Conservation (phyloP, 2,797 vertebrate genomes). For the Rhinichthys osculus region DNA sequence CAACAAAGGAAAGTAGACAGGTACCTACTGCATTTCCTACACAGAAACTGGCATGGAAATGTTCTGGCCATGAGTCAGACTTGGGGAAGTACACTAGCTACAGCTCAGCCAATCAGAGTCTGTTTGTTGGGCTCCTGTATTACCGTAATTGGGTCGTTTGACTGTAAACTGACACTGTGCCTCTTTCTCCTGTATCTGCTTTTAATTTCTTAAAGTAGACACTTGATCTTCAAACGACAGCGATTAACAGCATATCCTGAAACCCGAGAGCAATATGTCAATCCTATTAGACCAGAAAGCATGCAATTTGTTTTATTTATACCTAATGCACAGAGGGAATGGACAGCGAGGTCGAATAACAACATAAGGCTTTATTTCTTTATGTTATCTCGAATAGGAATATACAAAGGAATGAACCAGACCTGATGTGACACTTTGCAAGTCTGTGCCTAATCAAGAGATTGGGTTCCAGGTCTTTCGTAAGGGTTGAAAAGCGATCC, state of each 20-base stretch:
- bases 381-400: background rate
- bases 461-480: constrained; percentile 52
- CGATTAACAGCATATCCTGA: constrained; percentile 65
- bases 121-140: constrained; percentile 40
- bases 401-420: background rate
- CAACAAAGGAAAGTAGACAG: constrained; percentile 12
- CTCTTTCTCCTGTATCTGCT: constrained; percentile 56
- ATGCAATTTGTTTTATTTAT: constrained; percentile 64
- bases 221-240: constrained; percentile 63
- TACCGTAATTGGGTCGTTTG: constrained; percentile 58
- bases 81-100: constrained; percentile 47
- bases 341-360: constrained; percentile 52
- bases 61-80: constrained; percentile 46
- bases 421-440: constrained; percentile 15
- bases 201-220: constrained; percentile 72
- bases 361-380: constrained; percentile 30
- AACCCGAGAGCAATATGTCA: constrained; percentile 63
- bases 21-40: constrained; percentile 20
- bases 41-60: constrained; percentile 19
- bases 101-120: constrained; percentile 57
- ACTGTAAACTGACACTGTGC: constrained; percentile 51
- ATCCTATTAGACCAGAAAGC: constrained; percentile 64
- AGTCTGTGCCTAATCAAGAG: constrained; percentile 45
- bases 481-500: constrained; percentile 67
- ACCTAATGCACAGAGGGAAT: constrained; percentile 30